Evolutionary conservation across 2,888 invertebrate genomes (phyloP).

Genomic region (Galeruca laticollis): DNA sequence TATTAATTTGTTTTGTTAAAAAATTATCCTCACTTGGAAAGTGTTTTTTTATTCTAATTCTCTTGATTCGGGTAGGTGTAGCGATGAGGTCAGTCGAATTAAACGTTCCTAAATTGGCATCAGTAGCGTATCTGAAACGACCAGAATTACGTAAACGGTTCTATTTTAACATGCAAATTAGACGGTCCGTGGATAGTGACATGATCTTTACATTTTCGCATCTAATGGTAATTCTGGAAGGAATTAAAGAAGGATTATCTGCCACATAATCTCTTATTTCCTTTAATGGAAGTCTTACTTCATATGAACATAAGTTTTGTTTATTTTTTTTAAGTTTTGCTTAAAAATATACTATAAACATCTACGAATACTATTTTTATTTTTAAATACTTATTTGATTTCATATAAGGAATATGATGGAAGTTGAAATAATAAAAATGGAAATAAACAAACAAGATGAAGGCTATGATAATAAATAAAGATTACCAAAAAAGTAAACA

Average conservation of each 20-base stretch:
- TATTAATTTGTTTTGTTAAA: neutral
- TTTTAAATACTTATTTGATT: too few species aligned
- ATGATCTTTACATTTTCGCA: neutral
- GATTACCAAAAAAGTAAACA: too few species aligned
- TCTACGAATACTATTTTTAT: too few species aligned
- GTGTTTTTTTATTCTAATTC: constrained; percentile 1
- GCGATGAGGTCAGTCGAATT: constrained; percentile 15
- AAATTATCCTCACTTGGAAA: constrained; percentile 13
- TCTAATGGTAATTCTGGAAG: neutral
- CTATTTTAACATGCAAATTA: constrained; percentile 8
- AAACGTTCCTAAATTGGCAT: constrained; percentile 6
- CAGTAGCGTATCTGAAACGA: constrained; percentile 20
- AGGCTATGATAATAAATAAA: too few species aligned
- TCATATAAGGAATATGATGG: too few species aligned
- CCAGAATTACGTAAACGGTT: neutral
- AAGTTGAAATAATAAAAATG: too few species aligned
- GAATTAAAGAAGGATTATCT: neutral
- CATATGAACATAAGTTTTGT: too few species aligned
- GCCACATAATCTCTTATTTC: neutral
- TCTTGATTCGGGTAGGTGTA: constrained; percentile 11
- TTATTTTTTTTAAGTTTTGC: neutral
- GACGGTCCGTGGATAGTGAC: neutral
- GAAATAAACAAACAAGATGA: too few species aligned
- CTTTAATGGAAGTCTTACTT: too few species aligned
- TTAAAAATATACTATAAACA: too few species aligned